Evolutionary conservation across 1,140 invertebrate genomes (phyloP), one percentile per base, ranked within the genome.

Genomic region (Grapholita molesta): DNA sequence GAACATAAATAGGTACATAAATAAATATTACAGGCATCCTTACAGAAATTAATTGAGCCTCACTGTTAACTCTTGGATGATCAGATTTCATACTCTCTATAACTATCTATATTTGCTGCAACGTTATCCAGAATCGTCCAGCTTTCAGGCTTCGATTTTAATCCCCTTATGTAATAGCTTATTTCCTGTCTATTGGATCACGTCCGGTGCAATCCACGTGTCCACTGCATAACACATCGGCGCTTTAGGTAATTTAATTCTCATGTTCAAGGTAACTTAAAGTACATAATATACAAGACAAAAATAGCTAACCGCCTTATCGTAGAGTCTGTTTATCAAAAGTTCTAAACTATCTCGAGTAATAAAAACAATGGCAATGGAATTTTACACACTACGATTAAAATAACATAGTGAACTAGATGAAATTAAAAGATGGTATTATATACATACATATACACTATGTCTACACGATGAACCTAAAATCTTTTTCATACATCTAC

Each of bases 151-250:
- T 65, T 32, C 38, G n/a, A 32, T 21, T 24, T 15, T 24, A 25
- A 48, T 35, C 18, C 25, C 7, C 57, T 71, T 32, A 25, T 24
- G n/a, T 65, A 69, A 64, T 70, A 70, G 71, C 69, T 71, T 68
- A 72, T 80, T 80, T 80, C 78, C 77, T 75, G 74, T 80, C 68
- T 75, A 80, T 80, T 80, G 52, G 73, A 73, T 79, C 81, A 78
- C 75, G 71, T 74, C 53, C 48, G 42, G 65, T 71, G 70, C 57
- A 76, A 73, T 73, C 69, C 72, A 75, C 75, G 68, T 70, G 71
- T 53, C 32, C 8, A 70, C 66, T 67, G 32, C 61, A 55, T 15
- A 33, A 61, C 64, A 64, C 55, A 28, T 25, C 21, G 42, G 18
- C 6, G 35, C 35, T n/a, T n/a, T n/a, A 15, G n/a, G 35, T 38